Conservation (phyloP, 2,888 invertebrate genomes). For the Yponomeuta sedellus region DNA sequence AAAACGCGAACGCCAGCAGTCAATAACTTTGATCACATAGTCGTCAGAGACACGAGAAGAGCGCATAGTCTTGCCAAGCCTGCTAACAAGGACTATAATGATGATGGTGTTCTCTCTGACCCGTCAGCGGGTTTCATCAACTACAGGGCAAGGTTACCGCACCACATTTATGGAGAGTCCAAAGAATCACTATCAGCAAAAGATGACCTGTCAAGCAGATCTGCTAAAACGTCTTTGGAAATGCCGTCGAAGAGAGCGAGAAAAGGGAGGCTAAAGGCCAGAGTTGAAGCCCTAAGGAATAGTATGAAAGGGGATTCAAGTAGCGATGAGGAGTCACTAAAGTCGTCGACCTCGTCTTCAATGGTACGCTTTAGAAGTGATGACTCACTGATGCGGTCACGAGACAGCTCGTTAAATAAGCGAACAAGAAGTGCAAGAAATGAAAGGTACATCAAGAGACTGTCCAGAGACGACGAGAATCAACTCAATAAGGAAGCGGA, state of each 20-base stretch:
- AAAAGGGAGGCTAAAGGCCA: constrained; percentile 79
- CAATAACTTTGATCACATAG: constrained; percentile 81
- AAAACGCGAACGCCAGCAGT: constrained; percentile 71
- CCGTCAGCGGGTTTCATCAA: constrained; percentile 72
- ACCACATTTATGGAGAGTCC: constrained; percentile 50
- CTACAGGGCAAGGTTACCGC: constrained; percentile 52
- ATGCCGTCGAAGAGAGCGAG: constrained; percentile 71
- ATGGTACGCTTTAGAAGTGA: constrained; percentile 82
- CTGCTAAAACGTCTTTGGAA: constrained; percentile 68
- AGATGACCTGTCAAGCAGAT: constrained; percentile 54
- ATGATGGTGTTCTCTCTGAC: constrained; percentile 77
- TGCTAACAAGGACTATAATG: constrained; percentile 50
- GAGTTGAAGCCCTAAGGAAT: constrained; percentile 81
- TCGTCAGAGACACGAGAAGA: constrained; percentile 70
- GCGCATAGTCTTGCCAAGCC: constrained; percentile 68
- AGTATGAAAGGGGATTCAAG: constrained; percentile 79
- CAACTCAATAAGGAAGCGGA: constrained; percentile 74
- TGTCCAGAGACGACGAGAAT: constrained; percentile 82
- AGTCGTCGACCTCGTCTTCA: constrained; percentile 79
- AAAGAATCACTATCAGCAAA: constrained; percentile 58
- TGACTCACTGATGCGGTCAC: constrained; percentile 79
- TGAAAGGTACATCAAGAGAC: constrained; percentile 85
- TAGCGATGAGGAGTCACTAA: constrained; percentile 83
- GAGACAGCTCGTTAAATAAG: constrained; percentile 77
- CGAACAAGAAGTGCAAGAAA: constrained; percentile 85